Conservation (phyloP, 2,888 invertebrate genomes). For the Sinodicranocentrus sp. region DNA sequence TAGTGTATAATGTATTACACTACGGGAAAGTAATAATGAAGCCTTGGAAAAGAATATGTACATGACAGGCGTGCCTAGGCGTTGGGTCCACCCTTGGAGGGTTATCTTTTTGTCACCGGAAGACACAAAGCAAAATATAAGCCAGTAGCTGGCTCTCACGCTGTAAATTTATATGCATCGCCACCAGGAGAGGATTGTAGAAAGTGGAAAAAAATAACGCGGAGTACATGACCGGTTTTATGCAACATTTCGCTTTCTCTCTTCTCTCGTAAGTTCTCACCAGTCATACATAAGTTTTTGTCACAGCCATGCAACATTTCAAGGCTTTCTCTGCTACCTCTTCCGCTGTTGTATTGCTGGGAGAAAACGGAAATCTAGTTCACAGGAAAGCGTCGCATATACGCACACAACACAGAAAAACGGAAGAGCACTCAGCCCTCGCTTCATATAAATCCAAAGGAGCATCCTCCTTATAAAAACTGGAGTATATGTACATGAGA, state of each 20-base stretch:
- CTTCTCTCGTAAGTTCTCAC: neutral
- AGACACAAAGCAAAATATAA: too few relatives aligned
- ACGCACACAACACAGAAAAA: neutral
- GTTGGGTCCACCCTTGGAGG: too few relatives aligned
- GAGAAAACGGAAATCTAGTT: neutral
- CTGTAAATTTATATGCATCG: too few relatives aligned
- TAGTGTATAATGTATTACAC: neutral
- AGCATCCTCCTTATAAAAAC: neutral
- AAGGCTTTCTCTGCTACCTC: neutral
- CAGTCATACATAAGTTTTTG: too few relatives aligned
- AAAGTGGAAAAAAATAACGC: neutral
- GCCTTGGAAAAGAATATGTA: neutral
- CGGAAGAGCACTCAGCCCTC: neutral
- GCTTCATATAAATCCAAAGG: neutral
- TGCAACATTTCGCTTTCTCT: neutral
- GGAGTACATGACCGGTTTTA: neutral
- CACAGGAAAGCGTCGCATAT: neutral
- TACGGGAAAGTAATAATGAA: neutral
- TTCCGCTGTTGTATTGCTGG: neutral
- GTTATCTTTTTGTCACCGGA: too few relatives aligned
- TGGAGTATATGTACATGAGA: neutral
- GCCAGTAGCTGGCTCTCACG: too few relatives aligned
- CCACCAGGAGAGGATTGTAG: neutral
- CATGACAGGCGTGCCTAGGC: too few relatives aligned
- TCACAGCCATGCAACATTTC: neutral